These are phyloP conservation scores for Tenthredo mesomela DNA, from an alignment of 2,888 invertebrate genomes.

Conservation along the genomic window DNA sequence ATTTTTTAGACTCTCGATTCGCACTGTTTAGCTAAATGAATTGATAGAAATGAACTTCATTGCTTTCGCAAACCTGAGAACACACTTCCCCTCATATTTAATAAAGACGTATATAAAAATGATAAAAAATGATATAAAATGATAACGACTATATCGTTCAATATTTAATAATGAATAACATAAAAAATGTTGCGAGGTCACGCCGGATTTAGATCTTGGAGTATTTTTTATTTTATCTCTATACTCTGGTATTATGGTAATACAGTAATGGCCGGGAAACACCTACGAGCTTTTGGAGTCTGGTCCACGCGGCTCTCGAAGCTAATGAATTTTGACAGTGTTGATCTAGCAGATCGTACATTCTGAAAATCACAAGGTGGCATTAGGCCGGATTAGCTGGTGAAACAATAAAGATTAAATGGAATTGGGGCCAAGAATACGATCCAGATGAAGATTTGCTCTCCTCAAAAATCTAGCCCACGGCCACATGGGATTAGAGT, in stretches of 20 bases:
- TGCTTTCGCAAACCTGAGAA: not conserved
- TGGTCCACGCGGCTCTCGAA: not conserved
- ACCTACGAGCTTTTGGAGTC: conserved; percentile 11
- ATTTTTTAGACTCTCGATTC: not conserved
- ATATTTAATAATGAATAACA: not conserved
- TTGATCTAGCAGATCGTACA: conserved; percentile 6
- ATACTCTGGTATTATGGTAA: conserved; percentile 19
- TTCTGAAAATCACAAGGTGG: conserved; percentile 3
- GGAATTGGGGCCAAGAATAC: conserved; percentile 23
- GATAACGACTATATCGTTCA: not conserved
- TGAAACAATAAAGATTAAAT: conserved; percentile 50
- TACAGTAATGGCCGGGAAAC: not conserved
- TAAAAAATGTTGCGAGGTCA: not conserved
- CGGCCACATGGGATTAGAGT: conserved; percentile 28
- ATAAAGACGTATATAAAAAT: not conserved
- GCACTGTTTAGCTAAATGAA: not conserved
- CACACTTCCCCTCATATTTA: not conserved
- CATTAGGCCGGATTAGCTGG: conserved; percentile 31
- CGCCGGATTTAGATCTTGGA: not conserved
- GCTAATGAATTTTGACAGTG: conserved; percentile 47
- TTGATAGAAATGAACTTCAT: not conserved
- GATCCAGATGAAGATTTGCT: conserved; percentile 41
- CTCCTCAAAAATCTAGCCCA: conserved; percentile 25
- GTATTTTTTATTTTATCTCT: not conserved
- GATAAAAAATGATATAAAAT: not conserved